Evolutionary conservation across 2,888 invertebrate species (phyloP), one percentile per base, ranked within the genome.

Genomic region (Eustalomyia histrio): DNA sequence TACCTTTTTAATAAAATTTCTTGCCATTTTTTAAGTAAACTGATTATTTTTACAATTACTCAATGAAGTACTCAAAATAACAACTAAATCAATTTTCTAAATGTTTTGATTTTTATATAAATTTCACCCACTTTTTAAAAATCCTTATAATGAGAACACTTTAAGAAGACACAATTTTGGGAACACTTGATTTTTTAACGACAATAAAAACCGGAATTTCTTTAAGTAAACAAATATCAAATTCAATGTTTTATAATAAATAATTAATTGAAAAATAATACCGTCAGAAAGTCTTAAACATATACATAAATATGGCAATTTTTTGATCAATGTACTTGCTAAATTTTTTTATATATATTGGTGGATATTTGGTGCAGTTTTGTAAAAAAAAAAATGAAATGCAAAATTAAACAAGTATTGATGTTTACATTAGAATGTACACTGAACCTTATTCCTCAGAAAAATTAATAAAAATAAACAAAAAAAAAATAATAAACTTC

Each of bases 91-190:
- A 24, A 58, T 14, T 39, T 52, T 47, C 47, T 17, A 17, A 69
- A 47, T 21, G 52, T 50, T 12, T 10, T n/a, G 47, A 55, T 55
- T 78, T 78, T 72, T 78, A 78, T 78, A 78, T 47, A 8, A 72
- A 67, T 47, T 65, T 72, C 17, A 65, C 14, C 29, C 71, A 71
- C 24, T 60, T 65, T 12, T 16, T 43, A 43, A 24, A 12, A 12
- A 16, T 24, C 18, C 8, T 21, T 2, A 47, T 65, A 64, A 0
- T 68, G 24, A 47, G 24, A 43, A 63, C 12, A n/a, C 24, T 50
- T 29, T 8, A 24, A 17, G 12, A 29, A 7, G 17, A 55, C 43
- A 39, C 14, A 60, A 50, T 8, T n/a, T n/a, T 52, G 64, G 21
- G 21, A 67, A 60, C 29, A 55, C 17, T 16, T 63, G 67, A 21